phyloP scores from a whole-genome alignment of 2,113 vertebrate species.

The Cricetomys ansorgei region DNA sequence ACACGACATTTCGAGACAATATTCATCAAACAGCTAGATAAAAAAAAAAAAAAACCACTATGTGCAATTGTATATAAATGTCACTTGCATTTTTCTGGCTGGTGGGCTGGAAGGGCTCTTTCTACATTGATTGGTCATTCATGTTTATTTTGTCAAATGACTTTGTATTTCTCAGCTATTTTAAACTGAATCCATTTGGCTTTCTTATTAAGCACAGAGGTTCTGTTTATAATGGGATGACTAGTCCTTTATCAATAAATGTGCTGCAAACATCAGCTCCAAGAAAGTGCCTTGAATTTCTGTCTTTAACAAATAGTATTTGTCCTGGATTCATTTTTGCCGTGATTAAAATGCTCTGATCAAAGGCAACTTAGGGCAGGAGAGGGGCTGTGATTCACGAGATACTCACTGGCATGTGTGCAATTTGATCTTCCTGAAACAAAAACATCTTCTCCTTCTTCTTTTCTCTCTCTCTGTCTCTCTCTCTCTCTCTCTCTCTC shows the following conservation, averaged over 20 bases:
- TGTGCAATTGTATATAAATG: neutral
- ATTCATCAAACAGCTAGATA: neutral
- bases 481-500: neutral
- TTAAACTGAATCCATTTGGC: neutral
- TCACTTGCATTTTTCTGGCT: neutral
- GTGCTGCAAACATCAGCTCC: neutral
- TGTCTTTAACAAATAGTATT: neutral
- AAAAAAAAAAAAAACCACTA: neutral
- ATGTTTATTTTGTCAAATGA: constrained; percentile 22
- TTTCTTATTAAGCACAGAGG: neutral
- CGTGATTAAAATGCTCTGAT: neutral
- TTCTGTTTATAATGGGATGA: neutral
- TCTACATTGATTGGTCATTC: neutral
- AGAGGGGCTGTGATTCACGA: neutral
- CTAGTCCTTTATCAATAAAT: neutral
- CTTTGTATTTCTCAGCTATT: neutral
- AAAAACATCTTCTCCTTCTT: neutral
- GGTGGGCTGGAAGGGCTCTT: neutral
- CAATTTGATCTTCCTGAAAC: neutral
- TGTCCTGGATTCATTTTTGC: neutral
- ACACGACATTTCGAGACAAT: neutral
- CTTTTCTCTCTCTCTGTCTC: too few relatives aligned
- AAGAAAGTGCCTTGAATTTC: neutral
- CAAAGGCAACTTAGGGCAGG: too few relatives aligned
- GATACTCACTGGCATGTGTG: neutral